Base-by-base conservation (phyloP, 2,888 invertebrate species). In the Tetrapedia diversipes region DNA sequence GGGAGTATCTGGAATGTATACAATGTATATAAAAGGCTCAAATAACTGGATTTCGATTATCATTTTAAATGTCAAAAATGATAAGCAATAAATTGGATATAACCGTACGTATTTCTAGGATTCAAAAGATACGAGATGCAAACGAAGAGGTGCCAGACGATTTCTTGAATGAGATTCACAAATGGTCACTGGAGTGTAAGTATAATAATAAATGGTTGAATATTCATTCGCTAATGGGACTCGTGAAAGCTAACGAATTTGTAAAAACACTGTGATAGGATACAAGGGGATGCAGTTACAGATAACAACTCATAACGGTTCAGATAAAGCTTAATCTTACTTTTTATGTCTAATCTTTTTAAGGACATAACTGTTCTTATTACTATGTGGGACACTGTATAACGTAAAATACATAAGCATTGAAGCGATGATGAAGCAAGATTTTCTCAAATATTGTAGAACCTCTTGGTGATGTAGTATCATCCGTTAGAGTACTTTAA, bases 151-250 rank as follows among this genome's bases (percentile, higher is more conserved):
- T 95, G 73, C 95, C 95, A 0, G 92, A 92, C 0, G 93, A 96
- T 89, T 95, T 96, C 86, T 90, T 95, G 56, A 95, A 95, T 79
- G 95, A 96, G 92, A 93, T 96, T 34, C 95, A 95, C 87, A 95
- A 96, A 89, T 96, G 96, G 96, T 95, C 96, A 2, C 91, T 96
- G 54, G 96, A 96, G 93, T 96, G 96, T 95, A 92, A 94, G 94
- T 93, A n/a, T n/a, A n/a, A n/a, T n/a, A 24, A 39, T 27, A 61
- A 45, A 67, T 16, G 16, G 7, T 49, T 14, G n/a, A n/a, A n/a
- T n/a, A n/a, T n/a, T n/a, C n/a, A n/a, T n/a, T n/a, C n/a, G n/a
- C n/a, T n/a, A n/a, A n/a, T n/a, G n/a, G n/a, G n/a, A n/a, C n/a
- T n/a, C n/a, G n/a, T n/a, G n/a, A n/a, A n/a, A n/a, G n/a, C n/a